These are phyloP conservation scores for Uropsilus gracilis DNA, from an alignment of 2,113 vertebrate species.

Conservation along the genomic window DNA sequence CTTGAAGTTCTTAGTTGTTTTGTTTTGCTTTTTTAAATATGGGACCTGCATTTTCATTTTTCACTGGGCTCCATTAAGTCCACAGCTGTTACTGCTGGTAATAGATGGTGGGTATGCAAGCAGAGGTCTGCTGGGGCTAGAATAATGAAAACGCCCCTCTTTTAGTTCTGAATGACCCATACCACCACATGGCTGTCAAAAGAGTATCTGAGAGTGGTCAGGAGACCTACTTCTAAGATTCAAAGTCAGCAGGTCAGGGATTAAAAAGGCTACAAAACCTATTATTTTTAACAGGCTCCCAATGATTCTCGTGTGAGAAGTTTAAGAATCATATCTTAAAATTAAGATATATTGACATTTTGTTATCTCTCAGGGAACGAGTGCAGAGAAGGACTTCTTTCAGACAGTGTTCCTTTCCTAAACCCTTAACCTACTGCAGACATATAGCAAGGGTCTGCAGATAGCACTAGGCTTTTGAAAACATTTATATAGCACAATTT, in stretches of 20 bases:
- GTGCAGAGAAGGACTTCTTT: neutral
- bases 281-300: conserved; percentile 28
- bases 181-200: neutral
- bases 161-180: neutral
- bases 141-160: neutral
- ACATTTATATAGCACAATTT: neutral
- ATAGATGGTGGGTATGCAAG: neutral
- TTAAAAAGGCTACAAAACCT: neutral
- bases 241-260: neutral
- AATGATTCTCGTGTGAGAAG: neutral
- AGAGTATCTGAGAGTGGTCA: neutral
- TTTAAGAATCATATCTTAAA: conserved; percentile 34
- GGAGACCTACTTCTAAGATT: neutral
- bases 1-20: neutral
- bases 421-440: neutral
- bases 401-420: neutral
- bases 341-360: neutral
- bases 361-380: neutral
- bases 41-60: neutral
- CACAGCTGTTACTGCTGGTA: neutral
- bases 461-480: neutral
- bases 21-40: neutral
- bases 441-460: neutral
- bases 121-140: neutral
- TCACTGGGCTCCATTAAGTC: neutral